Conservation (phyloP, 2,113 vertebrate genomes). For the Chitala chitala region DNA sequence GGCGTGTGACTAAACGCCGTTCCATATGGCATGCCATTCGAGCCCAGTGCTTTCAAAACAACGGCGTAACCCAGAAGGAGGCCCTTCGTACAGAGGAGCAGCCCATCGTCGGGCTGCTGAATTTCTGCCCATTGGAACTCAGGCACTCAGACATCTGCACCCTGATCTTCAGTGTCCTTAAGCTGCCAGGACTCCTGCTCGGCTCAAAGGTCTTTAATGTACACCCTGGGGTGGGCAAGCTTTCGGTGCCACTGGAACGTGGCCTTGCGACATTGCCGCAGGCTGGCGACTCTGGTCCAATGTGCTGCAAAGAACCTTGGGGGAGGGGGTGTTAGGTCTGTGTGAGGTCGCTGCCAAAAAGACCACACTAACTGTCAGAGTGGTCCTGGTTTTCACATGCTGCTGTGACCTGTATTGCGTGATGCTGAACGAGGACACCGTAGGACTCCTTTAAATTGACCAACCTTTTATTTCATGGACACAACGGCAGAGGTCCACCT, state of each 20-base stretch:
- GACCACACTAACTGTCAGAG: no score
- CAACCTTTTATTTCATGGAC: neutral
- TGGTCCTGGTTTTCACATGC: no score
- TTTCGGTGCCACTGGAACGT: neutral
- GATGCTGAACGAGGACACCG: no score
- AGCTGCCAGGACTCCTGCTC: neutral
- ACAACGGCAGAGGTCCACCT: neutral
- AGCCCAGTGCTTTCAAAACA: no score
- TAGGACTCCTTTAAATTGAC: neutral
- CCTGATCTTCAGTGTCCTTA: neutral
- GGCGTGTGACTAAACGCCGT: no score
- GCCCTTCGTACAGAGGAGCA: neutral
- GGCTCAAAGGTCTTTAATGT: no score
- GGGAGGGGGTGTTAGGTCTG: no score
- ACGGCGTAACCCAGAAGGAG: neutral
- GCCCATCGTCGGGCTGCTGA: neutral
- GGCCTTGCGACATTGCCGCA: neutral
- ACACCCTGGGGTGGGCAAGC: neutral
- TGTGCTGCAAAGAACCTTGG: no score
- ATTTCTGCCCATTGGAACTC: neutral
- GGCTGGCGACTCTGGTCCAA: no score
- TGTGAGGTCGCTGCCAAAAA: no score
- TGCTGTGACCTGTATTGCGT: no score
- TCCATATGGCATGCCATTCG: no score
- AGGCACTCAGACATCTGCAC: neutral